These are phyloP conservation scores for Eidolon dupreanum DNA, from an alignment of 2,797 vertebrate species.

Conservation along the genomic window DNA sequence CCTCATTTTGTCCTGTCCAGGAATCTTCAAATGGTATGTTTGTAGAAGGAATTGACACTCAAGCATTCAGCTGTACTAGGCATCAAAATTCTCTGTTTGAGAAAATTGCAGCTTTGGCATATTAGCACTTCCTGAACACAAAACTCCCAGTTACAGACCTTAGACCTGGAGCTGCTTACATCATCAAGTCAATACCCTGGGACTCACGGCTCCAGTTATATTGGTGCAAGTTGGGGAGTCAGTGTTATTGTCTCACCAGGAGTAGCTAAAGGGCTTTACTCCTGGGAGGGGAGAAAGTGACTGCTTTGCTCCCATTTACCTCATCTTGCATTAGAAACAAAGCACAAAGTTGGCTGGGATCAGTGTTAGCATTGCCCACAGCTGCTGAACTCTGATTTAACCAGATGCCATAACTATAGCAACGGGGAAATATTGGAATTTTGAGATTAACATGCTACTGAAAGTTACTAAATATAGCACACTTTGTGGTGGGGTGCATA, in stretches of 20 bases:
- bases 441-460: slow-evolving; percentile 60
- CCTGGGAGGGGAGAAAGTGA: slow-evolving; percentile 33
- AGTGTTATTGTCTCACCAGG: slow-evolving; percentile 60
- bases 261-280: slow-evolving; percentile 44
- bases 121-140: slow-evolving; percentile 58
- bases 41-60: slow-evolving; percentile 69
- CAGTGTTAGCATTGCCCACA: slow-evolving; percentile 40
- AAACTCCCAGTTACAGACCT: slow-evolving; percentile 54
- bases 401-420: slow-evolving; percentile 71
- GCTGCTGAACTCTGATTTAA: slow-evolving; percentile 68
- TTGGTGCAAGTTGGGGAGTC: slow-evolving; percentile 68
- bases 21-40: slow-evolving; percentile 58
- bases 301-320: slow-evolving; percentile 53
- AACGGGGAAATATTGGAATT: slow-evolving; percentile 69
- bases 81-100: slow-evolving; percentile 46
- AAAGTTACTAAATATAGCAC: slow-evolving; percentile 63
- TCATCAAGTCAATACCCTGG: slow-evolving; percentile 46
- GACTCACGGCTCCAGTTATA: slow-evolving; percentile 58
- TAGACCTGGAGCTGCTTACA: slow-evolving; percentile 51
- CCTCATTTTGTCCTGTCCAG: slow-evolving; percentile 29
- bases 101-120: slow-evolving; percentile 32
- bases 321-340: slow-evolving; percentile 54
- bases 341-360: slow-evolving; percentile 58
- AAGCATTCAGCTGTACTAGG: slow-evolving; percentile 58
- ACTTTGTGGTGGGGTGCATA: slow-evolving; percentile 52